phyloP scores from a whole-genome alignment of 2,888 invertebrate species.

The Agriopis leucophaearia region DNA sequence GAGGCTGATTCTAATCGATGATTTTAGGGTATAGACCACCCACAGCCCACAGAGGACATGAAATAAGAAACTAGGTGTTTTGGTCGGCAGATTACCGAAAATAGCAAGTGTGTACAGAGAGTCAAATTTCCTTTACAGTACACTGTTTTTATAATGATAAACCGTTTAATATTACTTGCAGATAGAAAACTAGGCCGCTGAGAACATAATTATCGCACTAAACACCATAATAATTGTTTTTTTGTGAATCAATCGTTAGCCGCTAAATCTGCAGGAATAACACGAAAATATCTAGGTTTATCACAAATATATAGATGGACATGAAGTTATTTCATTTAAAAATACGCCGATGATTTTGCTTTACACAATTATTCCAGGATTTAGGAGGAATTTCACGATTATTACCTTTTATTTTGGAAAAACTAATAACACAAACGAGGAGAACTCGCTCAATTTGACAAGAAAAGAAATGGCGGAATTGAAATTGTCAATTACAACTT shows the following conservation, averaged over 20 bases:
- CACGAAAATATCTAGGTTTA: slow-evolving; percentile 9
- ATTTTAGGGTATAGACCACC: neutral
- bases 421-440: slow-evolving; percentile 46
- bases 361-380: slow-evolving; percentile 48
- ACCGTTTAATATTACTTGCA: neutral
- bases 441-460: slow-evolving; percentile 50
- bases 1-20: neutral
- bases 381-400: slow-evolving; percentile 56
- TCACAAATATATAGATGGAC: slow-evolving; percentile 34
- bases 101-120: neutral
- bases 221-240: slow-evolving; percentile 1
- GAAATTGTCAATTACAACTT: neutral
- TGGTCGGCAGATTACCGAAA: slow-evolving; percentile 5
- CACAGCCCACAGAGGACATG: too few species aligned
- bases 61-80: neutral
- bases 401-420: slow-evolving; percentile 61
- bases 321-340: slow-evolving; percentile 35
- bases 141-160: neutral
- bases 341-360: slow-evolving; percentile 9
- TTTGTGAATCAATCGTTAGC: slow-evolving; percentile 4
- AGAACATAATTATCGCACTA: neutral
- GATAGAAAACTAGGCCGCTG: neutral
- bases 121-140: slow-evolving; percentile 2
- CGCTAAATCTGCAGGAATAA: slow-evolving; percentile 19
- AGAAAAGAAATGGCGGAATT: slow-evolving; percentile 49